These are phyloP conservation scores for Andrena flavipes DNA, from an alignment of 2,888 invertebrate species.

Conservation along the genomic window DNA sequence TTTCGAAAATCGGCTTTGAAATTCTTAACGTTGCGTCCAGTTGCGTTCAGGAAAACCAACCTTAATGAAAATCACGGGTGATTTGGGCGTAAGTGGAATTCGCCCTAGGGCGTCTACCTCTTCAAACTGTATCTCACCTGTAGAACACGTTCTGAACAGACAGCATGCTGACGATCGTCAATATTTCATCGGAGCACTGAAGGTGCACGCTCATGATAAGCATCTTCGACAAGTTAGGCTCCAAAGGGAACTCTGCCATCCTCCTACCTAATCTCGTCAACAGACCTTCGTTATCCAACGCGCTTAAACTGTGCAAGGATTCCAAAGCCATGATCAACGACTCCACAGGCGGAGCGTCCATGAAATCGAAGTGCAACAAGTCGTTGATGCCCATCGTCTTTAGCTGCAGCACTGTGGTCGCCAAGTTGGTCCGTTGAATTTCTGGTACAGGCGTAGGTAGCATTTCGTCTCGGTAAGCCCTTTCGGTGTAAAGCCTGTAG, in stretches of 20 bases:
- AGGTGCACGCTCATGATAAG: slow-evolving; percentile 99
- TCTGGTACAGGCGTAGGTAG: slow-evolving; percentile 98
- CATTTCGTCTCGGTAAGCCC: slow-evolving; percentile 99
- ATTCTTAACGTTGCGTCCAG: too few relatives aligned
- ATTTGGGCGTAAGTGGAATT: too few relatives aligned
- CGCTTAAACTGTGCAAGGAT: slow-evolving; percentile 97
- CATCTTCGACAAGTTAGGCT: slow-evolving; percentile 99
- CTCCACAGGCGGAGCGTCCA: slow-evolving; percentile 99
- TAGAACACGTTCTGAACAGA: slow-evolving; percentile 99
- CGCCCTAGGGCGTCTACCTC: background rate
- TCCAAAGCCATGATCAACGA: slow-evolving; percentile 99
- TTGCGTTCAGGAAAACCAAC: too few relatives aligned
- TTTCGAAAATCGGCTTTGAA: too few relatives aligned
- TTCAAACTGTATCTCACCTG: slow-evolving; percentile 79
- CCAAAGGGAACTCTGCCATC: slow-evolving; percentile 99
- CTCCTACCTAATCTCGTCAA: slow-evolving; percentile 91
- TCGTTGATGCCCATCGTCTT: slow-evolving; percentile 99
- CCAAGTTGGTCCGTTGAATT: slow-evolving; percentile 99
- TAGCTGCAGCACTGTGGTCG: slow-evolving; percentile 96
- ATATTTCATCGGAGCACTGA: slow-evolving; percentile 98
- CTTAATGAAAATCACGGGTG: too few relatives aligned
- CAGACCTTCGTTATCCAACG: slow-evolving; percentile 97
- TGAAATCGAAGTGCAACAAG: slow-evolving; percentile 99
- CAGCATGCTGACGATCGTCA: slow-evolving; percentile 99
- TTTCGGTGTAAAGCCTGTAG: slow-evolving; percentile 98